A percentile compares a stretch with the other conserved stretches of the same genome.
Conservation (phyloP, 2,113 vertebrate species). For the Pteruthius melanotis region DNA sequence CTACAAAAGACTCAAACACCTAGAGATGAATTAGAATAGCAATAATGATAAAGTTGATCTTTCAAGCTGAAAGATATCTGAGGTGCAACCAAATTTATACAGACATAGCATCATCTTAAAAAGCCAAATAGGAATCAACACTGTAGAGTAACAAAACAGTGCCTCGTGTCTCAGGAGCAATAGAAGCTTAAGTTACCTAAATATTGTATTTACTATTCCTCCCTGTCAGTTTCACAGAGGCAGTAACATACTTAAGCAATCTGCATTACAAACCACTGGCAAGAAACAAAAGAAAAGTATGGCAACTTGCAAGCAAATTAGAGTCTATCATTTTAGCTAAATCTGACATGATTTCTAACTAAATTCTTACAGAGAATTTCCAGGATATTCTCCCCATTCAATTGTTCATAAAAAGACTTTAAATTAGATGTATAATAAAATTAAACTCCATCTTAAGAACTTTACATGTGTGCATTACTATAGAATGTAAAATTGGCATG, state of each 20-base stretch:
- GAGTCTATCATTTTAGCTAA: background rate
- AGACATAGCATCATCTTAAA: background rate
- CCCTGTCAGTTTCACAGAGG: background rate
- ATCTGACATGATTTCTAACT: background rate
- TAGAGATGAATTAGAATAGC: background rate
- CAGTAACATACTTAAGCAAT: background rate
- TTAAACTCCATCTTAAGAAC: background rate
- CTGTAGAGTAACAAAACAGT: background rate
- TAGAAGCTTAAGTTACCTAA: background rate
- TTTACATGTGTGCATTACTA: background rate
- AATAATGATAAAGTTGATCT: background rate
- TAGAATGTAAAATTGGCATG: background rate
- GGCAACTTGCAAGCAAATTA: background rate
- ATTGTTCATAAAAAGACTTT: background rate
- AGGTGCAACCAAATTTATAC: background rate
- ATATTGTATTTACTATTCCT: background rate
- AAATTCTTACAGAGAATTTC: background rate
- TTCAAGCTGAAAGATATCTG: background rate
- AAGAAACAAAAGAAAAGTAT: background rate
- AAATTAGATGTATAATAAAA: background rate
- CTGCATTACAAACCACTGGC: background rate
- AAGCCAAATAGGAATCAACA: background rate
- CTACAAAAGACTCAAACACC: background rate
- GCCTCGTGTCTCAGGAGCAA: background rate
- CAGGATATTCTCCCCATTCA: background rate